Evolutionary conservation across 2,888 invertebrate species (phyloP), one percentile per base, ranked within the genome.

Genomic region (Conistra vaccinii): DNA sequence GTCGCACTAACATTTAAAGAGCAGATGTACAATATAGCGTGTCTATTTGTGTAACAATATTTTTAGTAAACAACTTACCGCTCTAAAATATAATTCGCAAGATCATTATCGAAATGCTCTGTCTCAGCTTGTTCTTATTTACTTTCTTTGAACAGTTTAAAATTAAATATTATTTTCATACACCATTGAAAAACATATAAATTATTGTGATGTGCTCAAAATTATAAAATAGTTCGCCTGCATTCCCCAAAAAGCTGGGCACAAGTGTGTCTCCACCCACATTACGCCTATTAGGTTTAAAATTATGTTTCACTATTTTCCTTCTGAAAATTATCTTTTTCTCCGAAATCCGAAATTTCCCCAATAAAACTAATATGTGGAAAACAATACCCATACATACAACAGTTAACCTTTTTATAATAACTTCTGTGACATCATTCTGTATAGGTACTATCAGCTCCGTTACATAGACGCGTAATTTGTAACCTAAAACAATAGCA

Each of bases 401-500:
- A 67, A 42, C 20, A 32, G n/a, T 53, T 35, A 39, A 6, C 3
- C 55, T 39, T 60, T 26, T 29, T n/a, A 23, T 48, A 63, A 57
- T 61, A n/a, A 48, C 60, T 63, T 66, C 32, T 14, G 53, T 67
- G n/a, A 72, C 26, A 60, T 63, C 29, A 67, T 60, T 55, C 6
- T 53, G 39, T 42, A 32, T 3, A 58, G 53, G 62, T 35, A 53
- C 35, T 58, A 69, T 32, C 32, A 66, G 23, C 29, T 2, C 53
- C 17, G 39, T 69, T 65, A 57, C 26, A 58, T 55, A 51, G 45
- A 57, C 35, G 35, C 53, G 48, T 45, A 45, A 73, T 68, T 69
- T 76, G 69, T 80, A 72, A 84, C 51, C 60, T 60, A 84, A 71
- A 82, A 80, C 70, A 73, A 83, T 68, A 78, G 67, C 66, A 65